Evolutionary conservation across 2,797 vertebrate species (phyloP).

Genomic region (Sarcophilus harrisii): DNA sequence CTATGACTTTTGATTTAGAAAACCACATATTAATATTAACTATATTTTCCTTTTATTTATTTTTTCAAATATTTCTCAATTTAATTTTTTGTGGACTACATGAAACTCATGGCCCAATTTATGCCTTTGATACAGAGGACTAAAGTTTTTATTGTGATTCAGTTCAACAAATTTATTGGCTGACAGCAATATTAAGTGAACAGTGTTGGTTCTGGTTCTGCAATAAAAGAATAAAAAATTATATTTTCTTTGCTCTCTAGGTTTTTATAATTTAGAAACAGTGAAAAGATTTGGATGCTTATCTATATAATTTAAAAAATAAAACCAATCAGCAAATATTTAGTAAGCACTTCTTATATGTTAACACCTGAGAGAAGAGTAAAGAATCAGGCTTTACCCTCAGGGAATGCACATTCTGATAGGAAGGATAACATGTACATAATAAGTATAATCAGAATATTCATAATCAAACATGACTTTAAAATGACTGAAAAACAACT

Average conservation of each 20-base stretch:
- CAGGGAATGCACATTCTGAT: background rate
- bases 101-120: background rate
- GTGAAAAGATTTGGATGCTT: background rate
- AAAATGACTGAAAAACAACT: no score
- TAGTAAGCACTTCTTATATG: background rate
- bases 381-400: background rate
- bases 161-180: background rate
- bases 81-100: background rate
- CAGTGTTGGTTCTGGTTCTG: background rate
- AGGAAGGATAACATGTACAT: background rate
- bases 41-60: background rate
- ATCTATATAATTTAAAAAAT: background rate
- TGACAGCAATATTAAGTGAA: background rate
- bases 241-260: background rate
- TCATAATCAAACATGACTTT: background rate
- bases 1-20: background rate
- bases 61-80: background rate
- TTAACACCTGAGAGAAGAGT: background rate
- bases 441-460: background rate
- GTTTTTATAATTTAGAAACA: background rate
- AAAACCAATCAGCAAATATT: background rate
- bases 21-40: background rate
- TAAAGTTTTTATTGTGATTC: background rate
- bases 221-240: background rate
- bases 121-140: background rate